Percentiles rank a stretch among this genome's conserved stretches.
Evolutionary conservation across 1,140 invertebrate genomes (phyloP).

Genomic region (Heliothis subflexa): DNA sequence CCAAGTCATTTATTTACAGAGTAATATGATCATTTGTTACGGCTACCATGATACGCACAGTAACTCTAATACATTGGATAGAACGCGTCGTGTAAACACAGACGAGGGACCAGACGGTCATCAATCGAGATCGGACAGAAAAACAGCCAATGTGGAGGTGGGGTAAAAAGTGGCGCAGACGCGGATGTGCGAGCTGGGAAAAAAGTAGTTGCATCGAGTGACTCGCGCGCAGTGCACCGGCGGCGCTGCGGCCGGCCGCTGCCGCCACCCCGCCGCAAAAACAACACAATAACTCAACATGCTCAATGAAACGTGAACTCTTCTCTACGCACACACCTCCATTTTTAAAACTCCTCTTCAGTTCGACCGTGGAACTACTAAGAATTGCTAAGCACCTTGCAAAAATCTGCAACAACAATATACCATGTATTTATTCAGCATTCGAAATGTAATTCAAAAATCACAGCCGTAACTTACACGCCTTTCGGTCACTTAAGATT

Average conservation of each 20-base stretch:
- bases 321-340: constrained; percentile 8
- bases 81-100: constrained; percentile 69
- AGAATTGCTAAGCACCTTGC: constrained; percentile 16
- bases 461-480: constrained; percentile 35
- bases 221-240: constrained; percentile 23
- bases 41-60: constrained; percentile 66
- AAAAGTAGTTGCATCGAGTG: constrained; percentile 56
- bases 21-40: constrained; percentile 42
- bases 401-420: constrained; percentile 20
- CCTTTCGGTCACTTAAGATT: constrained; percentile 43
- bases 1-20: constrained; percentile 45
- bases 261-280: constrained; percentile 8
- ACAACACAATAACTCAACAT: constrained; percentile 19
- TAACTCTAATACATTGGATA: constrained; percentile 60
- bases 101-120: constrained; percentile 68
- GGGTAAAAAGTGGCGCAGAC: constrained; percentile 76
- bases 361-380: constrained; percentile 12
- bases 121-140: constrained; percentile 72
- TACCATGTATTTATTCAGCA: constrained; percentile 29
- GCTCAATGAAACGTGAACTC: constrained; percentile 45
- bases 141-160: constrained; percentile 68
- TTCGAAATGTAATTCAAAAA: constrained; percentile 41
- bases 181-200: constrained; percentile 70
- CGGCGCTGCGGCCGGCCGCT: background rate
- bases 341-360: constrained; percentile 7